Percentiles rank a stretch among this genome's conserved stretches.
Conservation (phyloP, 2,113 vertebrate genomes). For the Corvus moneduloides region DNA sequence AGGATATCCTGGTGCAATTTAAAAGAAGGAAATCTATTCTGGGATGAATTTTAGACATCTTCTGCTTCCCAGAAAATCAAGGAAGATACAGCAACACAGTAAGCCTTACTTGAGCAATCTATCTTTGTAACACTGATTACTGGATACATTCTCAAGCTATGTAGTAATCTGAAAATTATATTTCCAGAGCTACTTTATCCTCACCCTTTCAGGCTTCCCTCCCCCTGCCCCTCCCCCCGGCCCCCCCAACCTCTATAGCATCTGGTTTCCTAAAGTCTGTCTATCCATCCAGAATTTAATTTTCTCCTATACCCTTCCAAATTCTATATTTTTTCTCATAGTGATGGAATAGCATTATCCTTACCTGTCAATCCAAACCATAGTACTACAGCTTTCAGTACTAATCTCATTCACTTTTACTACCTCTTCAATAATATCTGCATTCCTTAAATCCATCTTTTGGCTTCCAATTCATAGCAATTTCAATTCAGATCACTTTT, state of each 20-base stretch:
- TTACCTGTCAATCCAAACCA: neutral
- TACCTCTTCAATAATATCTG: neutral
- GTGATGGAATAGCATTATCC: neutral
- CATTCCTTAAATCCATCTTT: neutral
- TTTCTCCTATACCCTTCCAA: neutral
- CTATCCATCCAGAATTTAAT: neutral
- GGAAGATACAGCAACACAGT: neutral
- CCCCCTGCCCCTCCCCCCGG: rapidly evolving
- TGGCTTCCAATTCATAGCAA: neutral
- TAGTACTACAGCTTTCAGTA: neutral
- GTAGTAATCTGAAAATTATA: neutral
- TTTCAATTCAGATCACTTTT: neutral
- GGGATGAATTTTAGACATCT: neutral
- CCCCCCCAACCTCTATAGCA: neutral
- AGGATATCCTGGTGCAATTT: neutral
- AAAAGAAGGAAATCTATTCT: neutral
- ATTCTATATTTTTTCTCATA: neutral
- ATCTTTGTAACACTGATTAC: neutral
- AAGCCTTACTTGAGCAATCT: neutral
- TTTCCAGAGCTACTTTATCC: neutral
- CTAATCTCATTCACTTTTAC: neutral
- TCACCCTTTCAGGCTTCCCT: neutral
- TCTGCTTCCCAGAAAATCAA: neutral
- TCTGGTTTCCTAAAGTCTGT: neutral
- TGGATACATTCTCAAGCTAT: neutral